These are phyloP conservation scores for Ceyx cyanopectus DNA, from an alignment of 2,113 vertebrate species.

Conservation along the genomic window DNA sequence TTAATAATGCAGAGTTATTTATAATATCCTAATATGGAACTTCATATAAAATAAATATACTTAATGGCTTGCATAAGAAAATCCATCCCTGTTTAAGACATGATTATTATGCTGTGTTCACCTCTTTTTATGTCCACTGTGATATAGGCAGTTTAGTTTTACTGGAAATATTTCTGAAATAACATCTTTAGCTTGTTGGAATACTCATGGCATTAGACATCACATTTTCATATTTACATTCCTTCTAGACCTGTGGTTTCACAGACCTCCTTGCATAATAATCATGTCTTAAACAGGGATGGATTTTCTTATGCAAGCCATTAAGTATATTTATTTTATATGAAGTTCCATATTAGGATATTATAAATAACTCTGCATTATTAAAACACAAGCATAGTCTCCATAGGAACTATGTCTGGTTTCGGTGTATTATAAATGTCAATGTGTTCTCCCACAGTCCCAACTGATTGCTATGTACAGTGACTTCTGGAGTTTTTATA, in stretches of 20 bases:
- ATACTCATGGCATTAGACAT: neutral
- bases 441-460: neutral
- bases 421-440: neutral
- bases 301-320: neutral
- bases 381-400: neutral
- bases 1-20: neutral
- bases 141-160: neutral
- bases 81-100: neutral
- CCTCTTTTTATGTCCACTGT: neutral
- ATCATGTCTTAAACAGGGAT: neutral
- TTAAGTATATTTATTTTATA: neutral
- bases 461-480: neutral
- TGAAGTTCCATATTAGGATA: neutral
- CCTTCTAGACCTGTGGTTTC: neutral
- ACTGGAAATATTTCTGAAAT: neutral
- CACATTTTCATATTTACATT: neutral
- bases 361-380: neutral
- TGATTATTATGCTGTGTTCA: neutral
- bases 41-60: neutral
- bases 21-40: neutral
- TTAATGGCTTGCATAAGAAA: neutral
- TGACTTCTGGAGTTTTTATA: conserved; percentile 11
- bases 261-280: neutral
- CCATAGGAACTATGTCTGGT: neutral
- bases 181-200: rapidly evolving